Conservation (phyloP, 2,113 vertebrate genomes). For the Alligator sinensis region DNA sequence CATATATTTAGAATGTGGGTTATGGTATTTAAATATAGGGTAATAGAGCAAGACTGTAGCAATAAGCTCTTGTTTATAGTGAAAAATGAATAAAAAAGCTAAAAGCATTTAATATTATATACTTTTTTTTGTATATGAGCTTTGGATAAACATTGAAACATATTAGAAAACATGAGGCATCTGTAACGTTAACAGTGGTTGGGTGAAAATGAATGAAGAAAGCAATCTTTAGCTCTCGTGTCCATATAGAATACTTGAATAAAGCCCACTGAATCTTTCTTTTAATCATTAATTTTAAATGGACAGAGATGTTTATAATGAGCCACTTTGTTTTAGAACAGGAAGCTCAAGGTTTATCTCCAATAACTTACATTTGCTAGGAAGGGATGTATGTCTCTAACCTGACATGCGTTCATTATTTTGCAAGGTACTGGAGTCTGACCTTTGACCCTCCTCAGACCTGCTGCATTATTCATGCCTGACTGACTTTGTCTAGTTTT, state of each 20-base stretch:
- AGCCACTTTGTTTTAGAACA: slow-evolving; percentile 70
- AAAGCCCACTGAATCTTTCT: slow-evolving; percentile 63
- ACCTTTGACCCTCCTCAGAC: slow-evolving; percentile 80
- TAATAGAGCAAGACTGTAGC: neutral
- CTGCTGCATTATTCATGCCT: slow-evolving; percentile 81
- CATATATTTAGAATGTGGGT: slow-evolving; percentile 49
- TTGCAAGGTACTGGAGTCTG: slow-evolving; percentile 72
- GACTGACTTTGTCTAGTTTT: slow-evolving; percentile 80
- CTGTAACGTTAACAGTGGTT: slow-evolving; percentile 74
- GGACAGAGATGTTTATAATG: slow-evolving; percentile 58
- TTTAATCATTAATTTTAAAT: slow-evolving; percentile 75
- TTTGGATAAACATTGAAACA: slow-evolving; percentile 75
- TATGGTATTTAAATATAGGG: slow-evolving; percentile 45
- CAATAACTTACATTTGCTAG: slow-evolving; percentile 77
- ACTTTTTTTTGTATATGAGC: slow-evolving; percentile 77
- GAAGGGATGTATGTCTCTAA: slow-evolving; percentile 76
- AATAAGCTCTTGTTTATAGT: slow-evolving; percentile 56
- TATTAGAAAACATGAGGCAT: slow-evolving; percentile 74
- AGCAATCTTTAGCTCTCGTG: slow-evolving; percentile 62
- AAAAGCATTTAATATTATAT: slow-evolving; percentile 69
- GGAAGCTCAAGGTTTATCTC: slow-evolving; percentile 80
- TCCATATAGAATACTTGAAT: slow-evolving; percentile 75
- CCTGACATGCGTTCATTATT: slow-evolving; percentile 84
- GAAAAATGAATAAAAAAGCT: slow-evolving; percentile 41
- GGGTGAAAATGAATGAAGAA: slow-evolving; percentile 74